phyloP scores from a whole-genome alignment of 2,113 vertebrate species.

The Cariama cristata region DNA sequence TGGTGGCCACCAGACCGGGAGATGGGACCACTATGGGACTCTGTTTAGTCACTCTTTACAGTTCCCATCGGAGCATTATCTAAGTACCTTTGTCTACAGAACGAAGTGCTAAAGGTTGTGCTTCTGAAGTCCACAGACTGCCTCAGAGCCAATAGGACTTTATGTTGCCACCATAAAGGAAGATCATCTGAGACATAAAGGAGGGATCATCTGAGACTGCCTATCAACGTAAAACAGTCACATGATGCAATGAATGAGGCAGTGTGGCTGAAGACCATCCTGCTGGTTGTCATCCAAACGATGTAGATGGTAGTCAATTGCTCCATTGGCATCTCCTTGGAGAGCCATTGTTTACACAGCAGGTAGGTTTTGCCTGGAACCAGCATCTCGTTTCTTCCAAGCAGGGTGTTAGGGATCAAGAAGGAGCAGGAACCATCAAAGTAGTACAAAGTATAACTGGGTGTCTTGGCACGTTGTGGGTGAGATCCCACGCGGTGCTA shows the following conservation, averaged over 20 bases:
- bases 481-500: background rate
- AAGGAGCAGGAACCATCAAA: background rate
- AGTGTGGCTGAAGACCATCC: background rate
- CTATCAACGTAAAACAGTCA: background rate
- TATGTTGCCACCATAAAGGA: background rate
- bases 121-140: background rate
- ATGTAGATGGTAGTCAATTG: background rate
- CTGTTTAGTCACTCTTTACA: background rate
- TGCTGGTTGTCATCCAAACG: background rate
- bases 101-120: background rate
- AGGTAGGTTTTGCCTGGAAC: background rate
- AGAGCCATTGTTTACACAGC: background rate
- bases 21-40: background rate
- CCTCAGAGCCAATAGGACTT: background rate
- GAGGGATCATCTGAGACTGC: background rate
- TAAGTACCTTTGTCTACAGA: background rate
- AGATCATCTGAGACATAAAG: too few species aligned
- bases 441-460: background rate
- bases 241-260: background rate
- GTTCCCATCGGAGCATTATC: background rate
- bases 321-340: background rate
- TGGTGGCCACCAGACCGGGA: background rate
- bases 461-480: background rate
- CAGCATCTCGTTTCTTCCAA: background rate
- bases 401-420: background rate